Conservation (phyloP, 2,888 invertebrate genomes). For the Scaeva pyrastri region DNA sequence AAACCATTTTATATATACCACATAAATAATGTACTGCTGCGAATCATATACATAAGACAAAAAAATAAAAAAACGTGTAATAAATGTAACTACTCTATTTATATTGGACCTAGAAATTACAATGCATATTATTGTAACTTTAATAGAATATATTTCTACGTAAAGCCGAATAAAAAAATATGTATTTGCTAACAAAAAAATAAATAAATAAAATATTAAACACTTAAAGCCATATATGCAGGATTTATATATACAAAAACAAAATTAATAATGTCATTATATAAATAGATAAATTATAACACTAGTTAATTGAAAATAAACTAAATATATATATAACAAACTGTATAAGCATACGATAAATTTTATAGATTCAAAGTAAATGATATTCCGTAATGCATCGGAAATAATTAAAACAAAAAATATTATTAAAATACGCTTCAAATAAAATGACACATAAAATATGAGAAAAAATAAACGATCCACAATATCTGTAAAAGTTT, state of each 20-base stretch:
- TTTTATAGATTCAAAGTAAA: slow-evolving; percentile 63
- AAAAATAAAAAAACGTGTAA: slow-evolving; percentile 55
- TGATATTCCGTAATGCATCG: slow-evolving; percentile 45
- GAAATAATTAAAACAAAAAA: slow-evolving; percentile 39
- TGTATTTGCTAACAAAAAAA: slow-evolving; percentile 58
- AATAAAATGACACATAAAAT: slow-evolving; percentile 51
- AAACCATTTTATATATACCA: slow-evolving; percentile 63
- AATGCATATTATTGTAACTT: slow-evolving; percentile 54
- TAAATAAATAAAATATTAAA: slow-evolving; percentile 27
- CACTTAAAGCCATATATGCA: slow-evolving; percentile 40
- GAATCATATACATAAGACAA: slow-evolving; percentile 47
- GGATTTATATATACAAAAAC: slow-evolving; percentile 53
- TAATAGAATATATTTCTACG: slow-evolving; percentile 70
- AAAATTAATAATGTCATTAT: slow-evolving; percentile 57
- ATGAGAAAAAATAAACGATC: slow-evolving; percentile 43
- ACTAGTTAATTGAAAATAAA: slow-evolving; percentile 69
- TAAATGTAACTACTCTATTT: slow-evolving; percentile 74
- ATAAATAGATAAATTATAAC: slow-evolving; percentile 71
- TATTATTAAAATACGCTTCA: slow-evolving; percentile 67
- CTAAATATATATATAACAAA: slow-evolving; percentile 36
- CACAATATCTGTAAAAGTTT: slow-evolving; percentile 62
- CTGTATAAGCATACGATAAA: slow-evolving; percentile 57
- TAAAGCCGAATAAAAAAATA: slow-evolving; percentile 55
- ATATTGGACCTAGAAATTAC: slow-evolving; percentile 67
- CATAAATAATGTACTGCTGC: slow-evolving; percentile 61